A percentile compares a stretch with the other conserved stretches of the same genome.
phyloP scores from a whole-genome alignment of 2,888 invertebrate genomes.

The Sarcophaga variegata region DNA sequence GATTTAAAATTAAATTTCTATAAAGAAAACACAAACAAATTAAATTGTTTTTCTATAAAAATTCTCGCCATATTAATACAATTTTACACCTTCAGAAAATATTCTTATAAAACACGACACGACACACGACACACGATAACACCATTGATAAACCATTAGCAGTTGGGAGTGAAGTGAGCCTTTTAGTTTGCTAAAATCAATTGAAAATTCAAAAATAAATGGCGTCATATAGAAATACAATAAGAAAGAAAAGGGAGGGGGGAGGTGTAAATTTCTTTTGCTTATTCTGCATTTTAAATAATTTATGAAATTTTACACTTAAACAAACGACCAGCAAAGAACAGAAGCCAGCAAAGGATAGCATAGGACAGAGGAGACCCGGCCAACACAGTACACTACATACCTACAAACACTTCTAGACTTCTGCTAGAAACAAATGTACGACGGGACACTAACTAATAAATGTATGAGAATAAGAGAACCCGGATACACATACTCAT shows the following conservation, averaged over 20 bases:
- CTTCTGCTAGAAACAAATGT: conserved; percentile 10
- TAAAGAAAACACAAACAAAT: no score
- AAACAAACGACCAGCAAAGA: not conserved
- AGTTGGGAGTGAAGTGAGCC: not conserved
- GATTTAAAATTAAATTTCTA: no score
- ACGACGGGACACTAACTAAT: conserved; percentile 18
- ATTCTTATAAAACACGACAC: no score
- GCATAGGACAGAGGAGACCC: not conserved
- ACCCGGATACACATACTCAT: conserved; percentile 11
- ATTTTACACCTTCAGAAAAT: not conserved
- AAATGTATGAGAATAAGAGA: conserved; percentile 55
- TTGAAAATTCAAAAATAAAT: conserved; percentile 48
- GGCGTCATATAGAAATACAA: conserved; percentile 13
- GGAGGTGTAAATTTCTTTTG: not conserved
- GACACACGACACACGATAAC: no score
- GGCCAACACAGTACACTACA: not conserved
- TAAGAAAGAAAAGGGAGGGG: not conserved
- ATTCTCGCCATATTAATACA: not conserved
- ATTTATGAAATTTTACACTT: conserved; percentile 59
- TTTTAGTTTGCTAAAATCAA: conserved; percentile 23
- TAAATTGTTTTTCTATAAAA: no score
- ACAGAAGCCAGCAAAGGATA: conserved; percentile 3
- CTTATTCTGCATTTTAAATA: conserved; percentile 29
- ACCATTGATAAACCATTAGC: not conserved
- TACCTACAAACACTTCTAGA: conserved; percentile 19